phyloP scores from a whole-genome alignment of 2,113 vertebrate species.

The Anhinga rufa region DNA sequence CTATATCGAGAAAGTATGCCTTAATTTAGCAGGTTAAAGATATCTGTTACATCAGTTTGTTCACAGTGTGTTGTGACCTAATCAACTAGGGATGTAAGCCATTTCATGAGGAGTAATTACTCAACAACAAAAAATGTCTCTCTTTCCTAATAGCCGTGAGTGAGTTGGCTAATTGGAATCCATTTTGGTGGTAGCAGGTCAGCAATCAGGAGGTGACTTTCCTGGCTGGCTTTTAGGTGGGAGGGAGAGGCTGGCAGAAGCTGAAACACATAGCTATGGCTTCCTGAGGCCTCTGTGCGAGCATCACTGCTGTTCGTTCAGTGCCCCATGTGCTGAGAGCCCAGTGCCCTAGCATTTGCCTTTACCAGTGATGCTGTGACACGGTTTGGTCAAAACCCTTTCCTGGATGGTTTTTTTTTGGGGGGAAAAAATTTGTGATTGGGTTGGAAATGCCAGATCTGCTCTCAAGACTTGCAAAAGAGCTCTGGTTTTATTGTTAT shows the following conservation, averaged over 20 bases:
- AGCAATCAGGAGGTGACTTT: slow-evolving; percentile 37
- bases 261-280: background rate
- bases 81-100: slow-evolving; percentile 54
- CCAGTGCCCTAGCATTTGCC: background rate
- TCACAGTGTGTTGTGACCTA: slow-evolving; percentile 66
- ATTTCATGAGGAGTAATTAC: slow-evolving; percentile 58
- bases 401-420: background rate
- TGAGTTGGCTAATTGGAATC: slow-evolving; percentile 54
- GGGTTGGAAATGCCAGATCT: background rate
- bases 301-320: background rate
- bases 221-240: slow-evolving; percentile 9
- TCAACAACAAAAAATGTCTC: slow-evolving; percentile 54
- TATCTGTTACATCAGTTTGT: slow-evolving; percentile 68
- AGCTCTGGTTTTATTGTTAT: background rate
- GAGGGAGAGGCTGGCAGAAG: background rate
- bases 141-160: slow-evolving; percentile 28
- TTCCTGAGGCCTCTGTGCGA: background rate
- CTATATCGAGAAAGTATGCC: slow-evolving; percentile 43
- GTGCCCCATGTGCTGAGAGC: background rate
- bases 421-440: background rate
- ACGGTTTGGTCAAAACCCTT: background rate
- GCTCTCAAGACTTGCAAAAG: background rate
- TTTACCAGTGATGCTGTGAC: background rate
- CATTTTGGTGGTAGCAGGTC: slow-evolving; percentile 52
- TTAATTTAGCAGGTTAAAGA: slow-evolving; percentile 72